Conservation (phyloP, 2,797 vertebrate species). For the Gymnocypris eckloni region DNA sequence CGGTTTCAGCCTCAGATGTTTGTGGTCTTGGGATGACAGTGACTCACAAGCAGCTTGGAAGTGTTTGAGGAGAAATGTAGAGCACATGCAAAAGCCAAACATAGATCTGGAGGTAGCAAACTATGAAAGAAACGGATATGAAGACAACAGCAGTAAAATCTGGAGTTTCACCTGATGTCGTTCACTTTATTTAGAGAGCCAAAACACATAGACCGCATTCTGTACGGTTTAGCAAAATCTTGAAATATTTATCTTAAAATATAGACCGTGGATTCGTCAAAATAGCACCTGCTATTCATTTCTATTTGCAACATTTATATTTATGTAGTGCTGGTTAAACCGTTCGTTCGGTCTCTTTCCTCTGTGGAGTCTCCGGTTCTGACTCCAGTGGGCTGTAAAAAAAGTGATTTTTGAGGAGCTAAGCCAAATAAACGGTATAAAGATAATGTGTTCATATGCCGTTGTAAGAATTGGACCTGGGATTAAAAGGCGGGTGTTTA, state of each 20-base stretch:
- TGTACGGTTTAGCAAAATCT: slow-evolving; percentile 51
- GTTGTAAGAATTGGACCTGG: slow-evolving; percentile 59
- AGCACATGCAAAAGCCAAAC: not conserved
- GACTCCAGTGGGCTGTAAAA: slow-evolving; percentile 66
- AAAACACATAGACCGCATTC: slow-evolving; percentile 53
- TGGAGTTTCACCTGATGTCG: slow-evolving; percentile 48
- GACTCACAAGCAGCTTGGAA: slow-evolving; percentile 40
- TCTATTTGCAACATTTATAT: slow-evolving; percentile 67
- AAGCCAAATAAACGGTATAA: slow-evolving; percentile 72
- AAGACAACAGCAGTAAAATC: not conserved
- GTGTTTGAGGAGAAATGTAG: slow-evolving; percentile 36
- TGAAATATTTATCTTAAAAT: slow-evolving; percentile 60
- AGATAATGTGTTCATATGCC: slow-evolving; percentile 68
- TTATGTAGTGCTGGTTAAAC: slow-evolving; percentile 60
- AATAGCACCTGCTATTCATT: slow-evolving; percentile 71
- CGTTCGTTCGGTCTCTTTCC: slow-evolving; percentile 51
- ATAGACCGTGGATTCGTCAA: slow-evolving; percentile 54
- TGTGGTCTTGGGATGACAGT: slow-evolving; percentile 49
- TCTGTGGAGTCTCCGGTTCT: slow-evolving; percentile 52
- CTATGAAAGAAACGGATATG: slow-evolving; percentile 19
- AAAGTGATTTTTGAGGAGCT: slow-evolving; percentile 58
- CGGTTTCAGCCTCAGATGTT: slow-evolving; percentile 43
- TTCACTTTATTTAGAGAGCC: slow-evolving; percentile 51
- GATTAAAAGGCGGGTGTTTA: slow-evolving; percentile 62
- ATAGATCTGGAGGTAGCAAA: not conserved